These are phyloP conservation scores for Oryctes rhinoceros DNA, from an alignment of 1,140 invertebrate species.

Conservation along the genomic window DNA sequence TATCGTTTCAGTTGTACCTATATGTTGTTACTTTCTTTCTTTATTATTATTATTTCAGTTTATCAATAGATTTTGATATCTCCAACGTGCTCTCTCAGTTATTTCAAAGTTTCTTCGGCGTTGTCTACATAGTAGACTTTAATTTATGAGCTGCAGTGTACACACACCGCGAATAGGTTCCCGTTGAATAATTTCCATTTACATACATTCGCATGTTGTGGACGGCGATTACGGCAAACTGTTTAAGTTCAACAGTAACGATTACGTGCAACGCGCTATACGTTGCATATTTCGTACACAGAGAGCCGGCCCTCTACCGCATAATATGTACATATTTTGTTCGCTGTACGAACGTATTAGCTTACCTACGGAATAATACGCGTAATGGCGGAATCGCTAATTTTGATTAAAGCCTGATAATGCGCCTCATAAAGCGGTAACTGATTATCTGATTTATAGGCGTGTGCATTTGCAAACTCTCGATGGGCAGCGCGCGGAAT, in stretches of 20 bases:
- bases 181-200: too few relatives aligned
- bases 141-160: too few relatives aligned
- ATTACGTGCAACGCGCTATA: neutral
- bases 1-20: too few relatives aligned
- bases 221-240: neutral
- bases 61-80: too few relatives aligned
- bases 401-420: conserved; percentile 11
- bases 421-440: conserved; percentile 13
- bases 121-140: too few relatives aligned
- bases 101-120: too few relatives aligned
- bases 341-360: neutral
- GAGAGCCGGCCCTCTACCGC: neutral
- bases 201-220: too few relatives aligned
- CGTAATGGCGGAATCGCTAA: conserved; percentile 3
- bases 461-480: neutral
- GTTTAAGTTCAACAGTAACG: neutral
- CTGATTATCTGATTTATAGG: conserved; percentile 10
- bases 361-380: neutral
- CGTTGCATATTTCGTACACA: neutral
- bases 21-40: too few relatives aligned
- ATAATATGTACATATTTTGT: neutral
- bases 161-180: too few relatives aligned
- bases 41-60: too few relatives aligned
- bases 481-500: neutral
- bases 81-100: too few relatives aligned